Percentiles rank a stretch among this genome's conserved stretches.
Conservation (phyloP, 1,140 invertebrate genomes). For the Microvelia longipes region DNA sequence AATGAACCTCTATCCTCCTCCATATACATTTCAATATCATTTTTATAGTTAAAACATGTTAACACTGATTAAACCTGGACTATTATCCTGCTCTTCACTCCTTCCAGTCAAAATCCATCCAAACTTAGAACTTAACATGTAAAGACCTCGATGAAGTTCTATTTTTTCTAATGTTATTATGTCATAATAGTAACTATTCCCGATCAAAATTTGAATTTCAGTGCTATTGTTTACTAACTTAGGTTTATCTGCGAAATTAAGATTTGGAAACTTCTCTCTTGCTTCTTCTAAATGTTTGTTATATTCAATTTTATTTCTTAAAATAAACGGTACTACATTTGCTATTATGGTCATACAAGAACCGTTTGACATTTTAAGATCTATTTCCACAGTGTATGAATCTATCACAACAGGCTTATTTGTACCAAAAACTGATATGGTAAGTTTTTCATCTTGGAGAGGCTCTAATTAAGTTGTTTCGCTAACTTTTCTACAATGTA, state of each 20-base stretch:
- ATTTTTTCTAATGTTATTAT: neutral
- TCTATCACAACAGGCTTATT: neutral
- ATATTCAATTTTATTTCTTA: neutral
- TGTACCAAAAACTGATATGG: neutral
- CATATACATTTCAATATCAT: neutral
- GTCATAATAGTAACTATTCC: neutral
- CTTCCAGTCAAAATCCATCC: neutral
- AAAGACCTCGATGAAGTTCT: neutral
- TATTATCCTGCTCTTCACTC: neutral
- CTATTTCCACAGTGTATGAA: neutral
- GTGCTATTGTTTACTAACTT: neutral
- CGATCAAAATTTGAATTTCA: neutral
- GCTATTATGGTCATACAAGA: neutral
- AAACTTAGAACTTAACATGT: neutral
- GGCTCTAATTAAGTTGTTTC: neutral
- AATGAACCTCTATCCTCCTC: neutral
- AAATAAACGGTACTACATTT: neutral
- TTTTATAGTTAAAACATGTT: neutral
- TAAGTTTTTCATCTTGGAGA: neutral
- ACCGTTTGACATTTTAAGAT: neutral
- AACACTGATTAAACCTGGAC: neutral
- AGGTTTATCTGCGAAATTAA: neutral
- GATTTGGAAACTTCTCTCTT: neutral
- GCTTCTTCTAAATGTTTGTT: neutral
- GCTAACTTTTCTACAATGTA: neutral